Percentiles rank a stretch among this genome's conserved stretches.
These are phyloP conservation scores for Nesidiocoris tenuis DNA, from an alignment of 2,888 invertebrate species.

Conservation along the genomic window DNA sequence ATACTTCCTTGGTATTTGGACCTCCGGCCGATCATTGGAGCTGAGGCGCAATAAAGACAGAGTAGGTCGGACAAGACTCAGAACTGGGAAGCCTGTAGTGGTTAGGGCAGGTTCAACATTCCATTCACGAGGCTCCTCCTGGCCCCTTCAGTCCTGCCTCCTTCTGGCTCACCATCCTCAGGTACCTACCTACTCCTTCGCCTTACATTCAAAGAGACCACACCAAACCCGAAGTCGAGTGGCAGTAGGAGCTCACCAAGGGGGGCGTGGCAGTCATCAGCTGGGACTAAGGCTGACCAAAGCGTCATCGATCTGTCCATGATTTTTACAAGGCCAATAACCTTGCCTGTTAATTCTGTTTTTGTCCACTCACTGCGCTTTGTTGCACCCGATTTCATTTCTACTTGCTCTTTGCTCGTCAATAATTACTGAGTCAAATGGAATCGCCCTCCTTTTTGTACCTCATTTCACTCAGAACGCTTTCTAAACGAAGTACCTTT, in stretches of 20 bases:
- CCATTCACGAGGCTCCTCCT: constrained; percentile 20
- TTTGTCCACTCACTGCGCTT: too few species aligned
- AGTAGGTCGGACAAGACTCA: constrained; percentile 37
- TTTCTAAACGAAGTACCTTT: too few species aligned
- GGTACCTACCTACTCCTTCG: too few species aligned
- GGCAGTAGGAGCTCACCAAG: constrained; percentile 15
- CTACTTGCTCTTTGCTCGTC: too few species aligned
- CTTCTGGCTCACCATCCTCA: not conserved
- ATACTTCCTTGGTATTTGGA: not conserved
- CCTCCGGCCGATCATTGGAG: not conserved
- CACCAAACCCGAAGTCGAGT: not conserved
- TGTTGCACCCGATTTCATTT: too few species aligned
- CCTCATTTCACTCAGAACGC: too few species aligned
- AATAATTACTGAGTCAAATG: too few species aligned
- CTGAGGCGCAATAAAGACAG: constrained; percentile 32
- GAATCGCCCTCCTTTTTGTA: too few species aligned
- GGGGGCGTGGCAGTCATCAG: constrained; percentile 37
- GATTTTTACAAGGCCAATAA: too few species aligned
- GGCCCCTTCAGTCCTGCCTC: not conserved
- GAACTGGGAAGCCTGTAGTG: constrained; percentile 27
- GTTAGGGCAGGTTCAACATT: constrained; percentile 42
- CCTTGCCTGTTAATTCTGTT: too few species aligned
- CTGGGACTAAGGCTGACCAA: too few species aligned
- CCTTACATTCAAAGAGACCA: not conserved
- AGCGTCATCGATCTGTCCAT: too few species aligned